Conservation (phyloP, 2,113 vertebrate species). For the Erythrolamprus reginae region DNA sequence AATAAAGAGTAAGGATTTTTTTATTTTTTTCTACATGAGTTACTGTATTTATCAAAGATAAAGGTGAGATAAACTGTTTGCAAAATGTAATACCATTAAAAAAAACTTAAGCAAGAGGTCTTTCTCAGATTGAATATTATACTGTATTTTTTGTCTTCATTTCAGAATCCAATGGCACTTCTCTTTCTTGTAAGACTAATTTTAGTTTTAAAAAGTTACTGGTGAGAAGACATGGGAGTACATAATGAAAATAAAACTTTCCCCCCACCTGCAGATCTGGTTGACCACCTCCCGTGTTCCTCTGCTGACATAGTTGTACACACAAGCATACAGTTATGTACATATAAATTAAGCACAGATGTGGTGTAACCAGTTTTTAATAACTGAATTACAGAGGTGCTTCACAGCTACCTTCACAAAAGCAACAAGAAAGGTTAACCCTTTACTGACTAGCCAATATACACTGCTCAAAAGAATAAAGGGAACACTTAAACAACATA, state of each 20-base stretch:
- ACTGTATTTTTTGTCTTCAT: no score
- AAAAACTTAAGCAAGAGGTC: background rate
- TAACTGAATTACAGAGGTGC: background rate
- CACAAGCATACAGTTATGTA: background rate
- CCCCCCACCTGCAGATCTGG: background rate
- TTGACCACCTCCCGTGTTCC: background rate
- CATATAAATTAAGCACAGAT: background rate
- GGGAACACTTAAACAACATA: no score
- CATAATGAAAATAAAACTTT: background rate
- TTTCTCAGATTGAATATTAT: background rate
- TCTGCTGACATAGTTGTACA: background rate
- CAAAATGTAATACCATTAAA: background rate
- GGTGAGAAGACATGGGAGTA: background rate
- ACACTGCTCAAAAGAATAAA: no score
- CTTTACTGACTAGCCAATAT: background rate
- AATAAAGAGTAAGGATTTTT: background rate
- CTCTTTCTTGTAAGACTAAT: background rate
- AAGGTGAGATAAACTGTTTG: background rate
- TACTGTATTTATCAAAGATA: background rate
- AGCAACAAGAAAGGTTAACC: background rate
- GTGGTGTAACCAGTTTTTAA: background rate
- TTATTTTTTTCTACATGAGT: background rate
- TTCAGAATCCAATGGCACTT: background rate
- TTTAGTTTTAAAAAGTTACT: background rate
- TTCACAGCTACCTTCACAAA: background rate